phyloP scores from a whole-genome alignment of 2,113 vertebrate genomes.

The Phycodurus eques region DNA sequence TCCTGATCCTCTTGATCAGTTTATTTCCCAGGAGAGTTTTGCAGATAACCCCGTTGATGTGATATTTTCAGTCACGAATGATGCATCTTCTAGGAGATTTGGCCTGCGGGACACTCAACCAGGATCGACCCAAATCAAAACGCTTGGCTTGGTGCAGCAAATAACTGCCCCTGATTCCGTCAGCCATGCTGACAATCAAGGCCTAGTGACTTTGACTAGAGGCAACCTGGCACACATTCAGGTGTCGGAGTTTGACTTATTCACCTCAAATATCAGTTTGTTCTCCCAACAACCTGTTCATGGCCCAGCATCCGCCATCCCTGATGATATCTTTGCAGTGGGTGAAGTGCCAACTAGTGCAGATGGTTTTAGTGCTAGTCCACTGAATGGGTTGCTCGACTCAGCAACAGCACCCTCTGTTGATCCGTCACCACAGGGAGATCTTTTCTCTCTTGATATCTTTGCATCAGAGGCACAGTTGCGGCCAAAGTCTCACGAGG shows the following conservation, averaged over 20 bases:
- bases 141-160: slow-evolving; percentile 1
- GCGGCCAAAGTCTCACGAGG: slow-evolving; percentile 16
- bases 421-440: slow-evolving; percentile 13
- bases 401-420: slow-evolving; percentile 10
- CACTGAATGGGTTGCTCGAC: background rate
- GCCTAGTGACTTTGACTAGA: background rate
- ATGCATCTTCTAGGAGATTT: slow-evolving; percentile 15
- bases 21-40: slow-evolving; percentile 11
- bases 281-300: slow-evolving; percentile 10
- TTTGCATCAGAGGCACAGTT: slow-evolving; percentile 36
- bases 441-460: slow-evolving; percentile 50
- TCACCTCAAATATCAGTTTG: slow-evolving; percentile 39
- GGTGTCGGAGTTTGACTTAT: slow-evolving; percentile 56
- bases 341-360: slow-evolving; percentile 2
- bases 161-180: background rate
- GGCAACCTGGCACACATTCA: slow-evolving; percentile 16
- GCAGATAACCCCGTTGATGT: background rate
- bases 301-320: slow-evolving; percentile 15
- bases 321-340: slow-evolving; percentile 52
- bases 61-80: slow-evolving; percentile 6
- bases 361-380: slow-evolving; percentile 16
- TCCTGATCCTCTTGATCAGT: slow-evolving; percentile 13
- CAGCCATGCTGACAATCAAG: slow-evolving; percentile 15
- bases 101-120: slow-evolving; percentile 17
- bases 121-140: slow-evolving; percentile 8